Conservation (phyloP, 2,888 invertebrate genomes). For the Eupithecia vulgata region DNA sequence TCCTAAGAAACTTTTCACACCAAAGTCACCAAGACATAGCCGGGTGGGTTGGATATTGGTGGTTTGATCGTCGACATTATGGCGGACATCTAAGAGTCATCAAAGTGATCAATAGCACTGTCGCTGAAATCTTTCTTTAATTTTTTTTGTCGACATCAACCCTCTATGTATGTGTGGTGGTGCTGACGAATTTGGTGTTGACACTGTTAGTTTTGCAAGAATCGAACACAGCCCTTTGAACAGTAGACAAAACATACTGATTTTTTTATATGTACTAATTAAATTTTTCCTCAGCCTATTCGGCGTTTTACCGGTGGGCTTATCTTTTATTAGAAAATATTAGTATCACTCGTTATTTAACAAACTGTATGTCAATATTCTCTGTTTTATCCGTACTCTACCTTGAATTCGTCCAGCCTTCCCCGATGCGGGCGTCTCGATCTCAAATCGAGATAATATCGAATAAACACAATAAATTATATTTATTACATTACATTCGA, state of each 20-base stretch:
- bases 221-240: neutral
- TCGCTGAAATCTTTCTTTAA: too few species aligned
- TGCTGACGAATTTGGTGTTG: neutral
- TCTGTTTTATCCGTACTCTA: conserved; percentile 53
- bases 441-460: conserved; percentile 70
- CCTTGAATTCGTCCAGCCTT: conserved; percentile 48
- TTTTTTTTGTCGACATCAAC: too few species aligned
- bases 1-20: too few species aligned
- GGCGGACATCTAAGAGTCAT: neutral
- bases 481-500: conserved; percentile 81
- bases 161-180: too few species aligned
- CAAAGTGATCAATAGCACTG: too few species aligned
- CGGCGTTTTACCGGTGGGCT: too few species aligned
- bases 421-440: conserved; percentile 69
- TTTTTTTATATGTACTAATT: neutral
- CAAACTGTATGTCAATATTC: neutral
- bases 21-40: too few species aligned
- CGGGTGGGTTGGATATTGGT: neutral
- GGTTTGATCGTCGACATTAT: neutral
- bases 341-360: too few species aligned
- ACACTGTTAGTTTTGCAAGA: neutral
- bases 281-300: too few species aligned
- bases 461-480: conserved; percentile 82
- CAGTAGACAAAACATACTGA: neutral
- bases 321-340: too few species aligned